Percentiles rank a stretch among this genome's conserved stretches.
Conservation (phyloP, 2,113 vertebrate species). For the Hemicordylus capensis region DNA sequence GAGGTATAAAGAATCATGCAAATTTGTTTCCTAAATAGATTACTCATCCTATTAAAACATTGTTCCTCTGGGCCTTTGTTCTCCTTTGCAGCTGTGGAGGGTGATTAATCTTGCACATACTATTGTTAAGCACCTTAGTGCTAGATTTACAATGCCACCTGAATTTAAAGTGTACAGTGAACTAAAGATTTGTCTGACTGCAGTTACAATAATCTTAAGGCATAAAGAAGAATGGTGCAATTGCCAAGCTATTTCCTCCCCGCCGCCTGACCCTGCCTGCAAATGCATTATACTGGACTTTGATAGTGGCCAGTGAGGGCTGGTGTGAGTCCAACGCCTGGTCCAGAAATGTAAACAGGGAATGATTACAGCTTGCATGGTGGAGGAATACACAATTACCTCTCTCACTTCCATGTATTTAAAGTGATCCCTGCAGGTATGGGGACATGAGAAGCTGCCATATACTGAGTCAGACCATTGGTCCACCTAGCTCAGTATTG, state of each 20-base stretch:
- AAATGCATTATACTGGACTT: not conserved
- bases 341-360: not conserved
- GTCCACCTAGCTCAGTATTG: too few relatives aligned
- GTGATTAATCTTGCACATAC: conserved; percentile 26
- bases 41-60: conserved; percentile 40
- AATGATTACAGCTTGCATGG: not conserved
- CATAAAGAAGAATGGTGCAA: not conserved
- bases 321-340: not conserved
- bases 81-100: conserved; percentile 8
- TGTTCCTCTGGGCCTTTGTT: conserved; percentile 31
- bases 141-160: conserved; percentile 14
- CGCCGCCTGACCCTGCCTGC: not conserved
- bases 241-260: not conserved
- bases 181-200: conserved; percentile 16
- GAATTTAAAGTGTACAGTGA: conserved; percentile 28
- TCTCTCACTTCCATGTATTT: too few relatives aligned
- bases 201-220: conserved; percentile 18
- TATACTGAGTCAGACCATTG: too few relatives aligned
- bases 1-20: conserved; percentile 15
- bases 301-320: not conserved
- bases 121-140: conserved; percentile 19
- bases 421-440: too few relatives aligned
- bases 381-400: too few relatives aligned
- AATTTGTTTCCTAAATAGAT: conserved; percentile 35
- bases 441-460: too few relatives aligned